These are phyloP conservation scores for Numida meleagris DNA, from an alignment of 2,113 vertebrate species.

Conservation along the genomic window DNA sequence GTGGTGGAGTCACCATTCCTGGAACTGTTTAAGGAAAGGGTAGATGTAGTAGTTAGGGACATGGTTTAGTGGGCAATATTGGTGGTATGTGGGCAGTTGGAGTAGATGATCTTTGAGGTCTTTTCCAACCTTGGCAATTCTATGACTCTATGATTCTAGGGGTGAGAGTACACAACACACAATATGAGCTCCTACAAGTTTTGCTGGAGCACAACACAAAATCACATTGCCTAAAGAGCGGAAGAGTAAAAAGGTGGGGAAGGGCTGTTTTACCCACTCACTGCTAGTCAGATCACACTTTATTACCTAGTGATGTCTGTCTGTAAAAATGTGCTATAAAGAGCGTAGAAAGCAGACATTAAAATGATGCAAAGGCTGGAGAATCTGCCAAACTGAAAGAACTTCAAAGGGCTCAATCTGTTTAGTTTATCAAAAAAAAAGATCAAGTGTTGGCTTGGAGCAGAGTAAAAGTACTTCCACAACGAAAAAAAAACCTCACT, in stretches of 20 bases:
- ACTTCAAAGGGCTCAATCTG: conserved; percentile 52
- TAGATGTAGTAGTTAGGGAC: too few relatives aligned
- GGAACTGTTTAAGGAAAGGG: too few relatives aligned
- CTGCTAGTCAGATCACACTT: neutral
- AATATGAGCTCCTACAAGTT: neutral
- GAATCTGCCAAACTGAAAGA: conserved; percentile 27
- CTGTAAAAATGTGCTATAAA: neutral
- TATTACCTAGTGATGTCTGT: neutral
- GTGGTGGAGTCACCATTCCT: too few relatives aligned
- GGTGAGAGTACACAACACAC: neutral
- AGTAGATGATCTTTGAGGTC: too few relatives aligned
- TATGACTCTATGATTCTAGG: neutral
- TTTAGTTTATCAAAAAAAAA: conserved; percentile 28
- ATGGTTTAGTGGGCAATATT: too few relatives aligned
- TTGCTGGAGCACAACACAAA: neutral
- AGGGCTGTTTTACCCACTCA: neutral
- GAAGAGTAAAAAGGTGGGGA: neutral
- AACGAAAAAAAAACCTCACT: neutral
- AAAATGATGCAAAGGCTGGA: conserved; percentile 32
- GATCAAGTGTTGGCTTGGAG: conserved; percentile 40
- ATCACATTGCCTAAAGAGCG: neutral
- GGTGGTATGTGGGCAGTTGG: too few relatives aligned
- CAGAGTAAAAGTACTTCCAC: neutral
- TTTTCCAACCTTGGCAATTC: too few relatives aligned
- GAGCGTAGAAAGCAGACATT: neutral